These are phyloP conservation scores for Pissodes strobi DNA, from an alignment of 1,140 invertebrate genomes.

Conservation along the genomic window DNA sequence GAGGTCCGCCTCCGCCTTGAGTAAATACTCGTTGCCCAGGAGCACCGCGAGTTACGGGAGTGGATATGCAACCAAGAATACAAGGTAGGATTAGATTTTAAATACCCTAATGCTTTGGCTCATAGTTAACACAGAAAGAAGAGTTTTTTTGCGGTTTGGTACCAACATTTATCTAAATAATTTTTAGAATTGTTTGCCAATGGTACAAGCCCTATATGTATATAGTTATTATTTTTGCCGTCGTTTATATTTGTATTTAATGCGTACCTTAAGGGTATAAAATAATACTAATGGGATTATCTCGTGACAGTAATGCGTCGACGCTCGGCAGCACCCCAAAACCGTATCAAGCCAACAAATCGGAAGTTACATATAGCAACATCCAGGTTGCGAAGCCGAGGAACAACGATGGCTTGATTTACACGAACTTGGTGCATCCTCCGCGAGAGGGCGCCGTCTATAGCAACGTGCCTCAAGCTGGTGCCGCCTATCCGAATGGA, in stretches of 20 bases:
- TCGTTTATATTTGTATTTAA: too few relatives aligned
- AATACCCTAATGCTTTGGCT: too few relatives aligned
- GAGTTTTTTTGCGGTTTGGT: too few relatives aligned
- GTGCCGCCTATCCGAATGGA: conserved; percentile 58
- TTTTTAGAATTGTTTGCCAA: too few relatives aligned
- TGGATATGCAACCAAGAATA: conserved; percentile 32
- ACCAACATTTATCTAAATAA: too few relatives aligned
- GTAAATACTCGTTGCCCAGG: conserved; percentile 28
- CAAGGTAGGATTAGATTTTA: conserved; percentile 16
- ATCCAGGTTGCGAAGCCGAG: conserved; percentile 43
- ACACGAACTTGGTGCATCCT: conserved; percentile 60
- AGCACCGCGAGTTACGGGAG: conserved; percentile 31
- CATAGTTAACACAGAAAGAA: too few relatives aligned
- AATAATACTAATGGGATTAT: too few relatives aligned
- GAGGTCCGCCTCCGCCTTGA: conserved; percentile 35
- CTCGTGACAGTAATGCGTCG: conserved; percentile 16
- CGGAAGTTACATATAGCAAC: conserved; percentile 55
- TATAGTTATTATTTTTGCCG: too few relatives aligned
- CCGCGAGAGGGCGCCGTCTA: conserved; percentile 58
- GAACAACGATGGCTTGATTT: conserved; percentile 60
- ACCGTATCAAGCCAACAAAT: conserved; percentile 52
- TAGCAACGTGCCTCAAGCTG: conserved; percentile 58
- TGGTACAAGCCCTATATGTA: too few relatives aligned
- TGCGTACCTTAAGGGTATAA: too few relatives aligned
- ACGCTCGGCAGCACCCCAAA: conserved; percentile 47